Conservation (phyloP, 2,113 vertebrate genomes). For the Riparia riparia region DNA sequence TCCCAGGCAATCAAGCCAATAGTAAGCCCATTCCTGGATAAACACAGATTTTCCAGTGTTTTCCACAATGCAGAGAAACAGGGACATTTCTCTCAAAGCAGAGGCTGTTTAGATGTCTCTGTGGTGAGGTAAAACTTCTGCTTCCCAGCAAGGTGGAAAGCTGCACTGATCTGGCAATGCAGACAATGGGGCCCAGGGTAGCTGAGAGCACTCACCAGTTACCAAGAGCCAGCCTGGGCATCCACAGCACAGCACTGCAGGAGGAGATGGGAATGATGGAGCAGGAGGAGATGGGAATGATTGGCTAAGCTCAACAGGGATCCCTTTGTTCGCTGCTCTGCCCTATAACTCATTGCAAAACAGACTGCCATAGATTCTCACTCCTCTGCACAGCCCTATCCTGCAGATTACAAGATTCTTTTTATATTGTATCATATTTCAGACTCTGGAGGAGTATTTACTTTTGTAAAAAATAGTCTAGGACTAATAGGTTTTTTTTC, state of each 20-base stretch:
- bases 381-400: not conserved
- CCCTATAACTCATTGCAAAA: not conserved
- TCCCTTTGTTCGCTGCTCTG: not conserved
- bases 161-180: not conserved
- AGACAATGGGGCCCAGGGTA: not conserved
- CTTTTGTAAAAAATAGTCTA: not conserved
- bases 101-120: not conserved
- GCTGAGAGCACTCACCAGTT: not conserved
- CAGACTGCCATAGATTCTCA: not conserved
- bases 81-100: not conserved
- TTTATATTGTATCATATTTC: not conserved
- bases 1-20: not conserved
- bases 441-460: not conserved
- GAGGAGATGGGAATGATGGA: not conserved
- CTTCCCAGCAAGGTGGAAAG: not conserved
- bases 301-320: accelerated
- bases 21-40: not conserved
- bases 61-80: not conserved
- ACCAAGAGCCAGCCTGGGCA: not conserved
- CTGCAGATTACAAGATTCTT: not conserved
- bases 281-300: not conserved
- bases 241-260: not conserved
- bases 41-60: not conserved
- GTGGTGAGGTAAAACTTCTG: not conserved
- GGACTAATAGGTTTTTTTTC: not conserved